Evolutionary conservation across 2,113 vertebrate species (phyloP), one percentile per base, ranked within the genome.

Genomic region (Pseudopodoces humilis): DNA sequence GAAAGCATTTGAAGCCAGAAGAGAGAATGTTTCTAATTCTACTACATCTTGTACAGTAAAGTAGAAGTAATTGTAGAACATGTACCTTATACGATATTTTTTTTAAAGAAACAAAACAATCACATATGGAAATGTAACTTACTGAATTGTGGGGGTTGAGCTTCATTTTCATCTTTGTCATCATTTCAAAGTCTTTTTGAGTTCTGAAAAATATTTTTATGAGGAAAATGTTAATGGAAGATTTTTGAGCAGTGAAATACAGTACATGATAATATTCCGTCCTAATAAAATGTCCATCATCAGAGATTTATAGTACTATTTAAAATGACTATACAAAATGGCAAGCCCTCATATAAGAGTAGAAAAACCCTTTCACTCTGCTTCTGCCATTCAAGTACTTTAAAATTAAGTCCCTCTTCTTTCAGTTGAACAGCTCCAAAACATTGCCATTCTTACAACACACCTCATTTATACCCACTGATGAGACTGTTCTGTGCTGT

Each of bases 141-240:
- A 99, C 99, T 91, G 98, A 95, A 97, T 98, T 98, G 33, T 92
- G 98, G 55, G 99, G 98, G 92, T 98, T 99, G 75, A 99, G 90
- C 94, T 99, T 99, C 88, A 96, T 98, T 97, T 99, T 99, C 98
- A 99, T 99, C 70, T 96, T 86, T 44, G 53, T 96, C 98, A 99
- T 99, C 98, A 99, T 99, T 84, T 98, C 96, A 92, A 99, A 99
- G 96, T 99, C 99, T 97, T 98, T 98, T 49, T 89, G 75, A 65
- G 99, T 98, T 97, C 99, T 99, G 96, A 64, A 96, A 97, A 94
- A 95, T 35, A 97, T 90, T 86, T 92, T 96, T 70, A 96, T 27
- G 7, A 87, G 88, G 33, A 43, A 86, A 77, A 21, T 39, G 39
- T 43, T 76, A 63, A 65, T 18, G 13, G 77, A 58, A 96, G n/a